Percentiles rank a stretch among this genome's conserved stretches.
These are phyloP conservation scores for Myoxocephalus aenaeus DNA, from an alignment of 2,797 vertebrate species.

Conservation along the genomic window DNA sequence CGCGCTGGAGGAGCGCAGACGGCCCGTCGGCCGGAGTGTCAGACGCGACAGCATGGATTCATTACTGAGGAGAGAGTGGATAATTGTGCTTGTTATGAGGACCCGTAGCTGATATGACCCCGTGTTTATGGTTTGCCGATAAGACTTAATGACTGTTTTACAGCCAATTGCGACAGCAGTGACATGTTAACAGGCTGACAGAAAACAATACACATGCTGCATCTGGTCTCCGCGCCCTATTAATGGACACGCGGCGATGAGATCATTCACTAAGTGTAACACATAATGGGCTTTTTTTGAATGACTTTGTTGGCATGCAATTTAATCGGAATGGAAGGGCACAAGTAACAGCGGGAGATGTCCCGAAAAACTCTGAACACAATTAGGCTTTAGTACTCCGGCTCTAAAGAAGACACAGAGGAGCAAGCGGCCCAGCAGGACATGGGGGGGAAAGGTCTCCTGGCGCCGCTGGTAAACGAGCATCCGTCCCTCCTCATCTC, in stretches of 20 bases:
- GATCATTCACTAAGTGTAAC: conserved; percentile 9
- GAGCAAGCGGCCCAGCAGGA: conserved; percentile 61
- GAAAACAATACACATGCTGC: conserved; percentile 22
- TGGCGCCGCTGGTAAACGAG: conserved; percentile 64
- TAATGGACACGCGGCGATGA: conserved; percentile 19
- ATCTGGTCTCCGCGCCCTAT: conserved; percentile 24
- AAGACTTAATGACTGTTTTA: conserved; percentile 76
- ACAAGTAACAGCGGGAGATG: conserved; percentile 36
- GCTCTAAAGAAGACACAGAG: conserved; percentile 67
- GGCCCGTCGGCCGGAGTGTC: conserved; percentile 31
- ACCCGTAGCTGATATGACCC: conserved; percentile 61
- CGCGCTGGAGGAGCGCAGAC: conserved; percentile 14
- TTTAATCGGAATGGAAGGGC: background rate
- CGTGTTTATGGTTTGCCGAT: conserved; percentile 60
- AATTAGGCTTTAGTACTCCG: conserved; percentile 70
- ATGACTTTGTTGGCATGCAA: conserved; percentile 5
- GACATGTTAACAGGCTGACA: conserved; percentile 46
- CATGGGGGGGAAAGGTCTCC: conserved; percentile 52
- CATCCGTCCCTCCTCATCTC: conserved; percentile 52
- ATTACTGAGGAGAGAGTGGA: conserved; percentile 47
- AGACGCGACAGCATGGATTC: conserved; percentile 28
- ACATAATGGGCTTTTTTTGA: background rate
- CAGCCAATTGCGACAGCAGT: conserved; percentile 44
- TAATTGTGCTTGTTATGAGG: conserved; percentile 65
- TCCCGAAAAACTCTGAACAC: conserved; percentile 50